phyloP scores from a whole-genome alignment of 2,797 vertebrate genomes.

The Phrynocephalus vlangalii region DNA sequence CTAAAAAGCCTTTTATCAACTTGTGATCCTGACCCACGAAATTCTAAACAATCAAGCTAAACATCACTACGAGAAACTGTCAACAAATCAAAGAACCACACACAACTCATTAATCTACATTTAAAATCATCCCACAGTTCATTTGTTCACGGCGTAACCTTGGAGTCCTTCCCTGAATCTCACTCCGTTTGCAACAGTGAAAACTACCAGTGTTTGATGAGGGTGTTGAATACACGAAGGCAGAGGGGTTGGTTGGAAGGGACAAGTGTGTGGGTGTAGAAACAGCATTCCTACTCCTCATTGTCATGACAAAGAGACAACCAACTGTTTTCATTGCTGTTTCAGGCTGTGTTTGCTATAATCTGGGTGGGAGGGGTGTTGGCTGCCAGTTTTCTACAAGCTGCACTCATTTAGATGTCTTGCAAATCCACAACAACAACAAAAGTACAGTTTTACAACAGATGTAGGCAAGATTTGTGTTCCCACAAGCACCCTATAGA shows the following conservation, averaged over 20 bases:
- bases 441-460: conserved; percentile 1
- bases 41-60: conserved; percentile 2
- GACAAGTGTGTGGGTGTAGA: conserved; percentile 35
- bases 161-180: accelerated
- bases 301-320: conserved; percentile 34
- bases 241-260: conserved; percentile 47
- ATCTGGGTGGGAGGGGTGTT: background rate
- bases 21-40: background rate
- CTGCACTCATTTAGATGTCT: background rate
- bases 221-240: conserved; percentile 43
- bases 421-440: conserved; percentile 23
- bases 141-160: background rate
- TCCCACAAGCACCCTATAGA: background rate
- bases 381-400: conserved; percentile 33
- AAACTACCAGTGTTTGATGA: conserved; percentile 32
- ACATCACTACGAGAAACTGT: background rate
- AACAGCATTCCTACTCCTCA: conserved; percentile 34
- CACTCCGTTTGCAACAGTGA: conserved; percentile 24
- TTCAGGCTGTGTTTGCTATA: conserved; percentile 31
- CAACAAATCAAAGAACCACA: background rate
- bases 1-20: background rate
- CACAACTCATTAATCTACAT: background rate
- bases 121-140: background rate
- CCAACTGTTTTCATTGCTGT: conserved; percentile 29
- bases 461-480: background rate